Percentiles rank a stretch among this genome's conserved stretches.
These are phyloP conservation scores for Danaus melanippus DNA, from an alignment of 1,140 invertebrate species.

Conservation along the genomic window DNA sequence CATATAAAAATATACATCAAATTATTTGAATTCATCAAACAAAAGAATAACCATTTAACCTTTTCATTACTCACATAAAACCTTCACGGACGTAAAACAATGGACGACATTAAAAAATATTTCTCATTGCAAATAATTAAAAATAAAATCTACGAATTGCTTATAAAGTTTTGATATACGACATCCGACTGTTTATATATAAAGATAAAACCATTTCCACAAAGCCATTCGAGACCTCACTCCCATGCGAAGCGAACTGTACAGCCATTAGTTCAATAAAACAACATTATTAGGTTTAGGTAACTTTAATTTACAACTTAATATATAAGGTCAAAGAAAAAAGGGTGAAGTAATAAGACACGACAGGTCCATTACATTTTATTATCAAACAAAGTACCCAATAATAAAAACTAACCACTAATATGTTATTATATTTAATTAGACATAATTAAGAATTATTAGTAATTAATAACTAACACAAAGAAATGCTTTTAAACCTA, in stretches of 20 bases:
- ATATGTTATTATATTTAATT: slow-evolving; percentile 25
- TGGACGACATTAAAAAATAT: no score
- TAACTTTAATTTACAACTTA: slow-evolving; percentile 39
- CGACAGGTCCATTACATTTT: slow-evolving; percentile 39
- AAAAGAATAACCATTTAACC: no score
- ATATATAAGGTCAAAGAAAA: slow-evolving; percentile 34
- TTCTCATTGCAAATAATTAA: no score
- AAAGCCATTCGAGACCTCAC: no score
- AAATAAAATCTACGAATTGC: no score
- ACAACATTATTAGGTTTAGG: slow-evolving; percentile 42
- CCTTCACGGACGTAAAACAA: no score
- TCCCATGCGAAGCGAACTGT: slow-evolving; percentile 18
- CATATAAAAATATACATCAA: no score
- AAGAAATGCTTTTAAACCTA: slow-evolving; percentile 36
- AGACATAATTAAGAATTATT: slow-evolving; percentile 15
- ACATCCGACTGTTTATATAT: no score
- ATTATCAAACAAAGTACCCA: slow-evolving; percentile 21
- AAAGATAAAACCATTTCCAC: no score
- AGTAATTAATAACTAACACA: slow-evolving; percentile 16
- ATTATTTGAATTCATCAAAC: no score
- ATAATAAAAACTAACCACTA: slow-evolving; percentile 3
- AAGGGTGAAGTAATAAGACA: slow-evolving; percentile 42
- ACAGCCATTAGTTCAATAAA: slow-evolving; percentile 43
- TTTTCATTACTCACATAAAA: no score
- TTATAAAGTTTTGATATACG: no score